phyloP scores from a whole-genome alignment of 2,113 vertebrate species.

The Leptocoma aspasia region DNA sequence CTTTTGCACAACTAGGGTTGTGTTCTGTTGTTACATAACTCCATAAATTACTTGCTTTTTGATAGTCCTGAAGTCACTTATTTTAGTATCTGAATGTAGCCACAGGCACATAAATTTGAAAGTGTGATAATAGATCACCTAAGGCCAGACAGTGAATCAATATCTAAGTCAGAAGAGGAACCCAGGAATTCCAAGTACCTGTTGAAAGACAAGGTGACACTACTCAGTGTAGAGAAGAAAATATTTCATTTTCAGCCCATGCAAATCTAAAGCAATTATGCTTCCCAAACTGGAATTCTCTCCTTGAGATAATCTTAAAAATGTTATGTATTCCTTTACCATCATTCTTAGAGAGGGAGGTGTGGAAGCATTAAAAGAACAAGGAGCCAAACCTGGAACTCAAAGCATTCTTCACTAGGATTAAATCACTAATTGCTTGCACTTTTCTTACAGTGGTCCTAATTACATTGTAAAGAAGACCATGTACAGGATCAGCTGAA shows the following conservation, averaged over 20 bases:
- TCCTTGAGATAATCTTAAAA: background rate
- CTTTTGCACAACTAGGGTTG: background rate
- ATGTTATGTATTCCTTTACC: background rate
- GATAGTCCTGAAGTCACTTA: background rate
- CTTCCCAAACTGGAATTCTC: background rate
- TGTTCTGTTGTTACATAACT: background rate
- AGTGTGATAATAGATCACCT: background rate
- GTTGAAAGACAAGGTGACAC: background rate
- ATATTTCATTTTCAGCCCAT: background rate
- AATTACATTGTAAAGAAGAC: background rate
- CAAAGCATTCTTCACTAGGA: background rate
- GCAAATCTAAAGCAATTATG: background rate
- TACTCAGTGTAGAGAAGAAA: background rate
- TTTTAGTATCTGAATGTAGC: background rate
- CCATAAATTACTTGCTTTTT: background rate
- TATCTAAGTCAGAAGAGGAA: background rate
- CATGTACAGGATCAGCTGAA: background rate
- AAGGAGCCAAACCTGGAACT: background rate
- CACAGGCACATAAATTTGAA: background rate
- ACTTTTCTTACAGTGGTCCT: background rate
- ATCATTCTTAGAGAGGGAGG: background rate
- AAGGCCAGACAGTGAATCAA: conserved; percentile 3
- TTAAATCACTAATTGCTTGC: background rate
- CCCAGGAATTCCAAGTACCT: background rate
- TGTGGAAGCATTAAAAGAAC: background rate